Evolutionary conservation across 2,113 vertebrate genomes (phyloP).

Genomic region (Leptodactylus fuscus): DNA sequence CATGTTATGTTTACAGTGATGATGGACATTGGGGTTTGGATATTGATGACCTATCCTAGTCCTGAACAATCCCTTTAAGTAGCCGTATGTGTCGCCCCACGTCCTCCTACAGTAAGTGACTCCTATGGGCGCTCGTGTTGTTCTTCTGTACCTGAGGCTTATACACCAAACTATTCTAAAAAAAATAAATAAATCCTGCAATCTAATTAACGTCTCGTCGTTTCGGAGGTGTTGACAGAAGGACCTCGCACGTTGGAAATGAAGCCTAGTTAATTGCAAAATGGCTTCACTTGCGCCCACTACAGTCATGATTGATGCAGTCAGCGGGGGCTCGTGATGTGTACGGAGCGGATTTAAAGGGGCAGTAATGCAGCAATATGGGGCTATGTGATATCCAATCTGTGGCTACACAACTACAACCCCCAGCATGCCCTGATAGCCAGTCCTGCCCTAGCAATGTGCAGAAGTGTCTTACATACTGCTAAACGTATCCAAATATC

Average conservation of each 20-base stretch:
- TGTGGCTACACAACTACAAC: background rate
- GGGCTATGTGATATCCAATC: background rate
- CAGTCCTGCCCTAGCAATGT: background rate
- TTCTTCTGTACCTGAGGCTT: too few relatives aligned
- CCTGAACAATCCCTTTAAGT: too few relatives aligned
- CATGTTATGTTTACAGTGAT: too few relatives aligned
- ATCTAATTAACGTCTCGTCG: constrained; percentile 13
- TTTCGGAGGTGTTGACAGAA: constrained; percentile 26
- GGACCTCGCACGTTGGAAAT: constrained; percentile 34
- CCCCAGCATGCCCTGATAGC: background rate
- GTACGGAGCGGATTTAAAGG: background rate
- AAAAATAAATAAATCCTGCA: background rate
- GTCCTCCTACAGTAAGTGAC: too few relatives aligned
- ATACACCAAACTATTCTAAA: background rate
- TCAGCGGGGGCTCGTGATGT: too few relatives aligned
- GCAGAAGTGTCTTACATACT: background rate
- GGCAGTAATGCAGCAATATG: background rate
- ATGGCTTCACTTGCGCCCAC: background rate
- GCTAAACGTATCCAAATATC: too few relatives aligned
- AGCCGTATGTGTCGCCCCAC: too few relatives aligned
- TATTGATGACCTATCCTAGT: too few relatives aligned
- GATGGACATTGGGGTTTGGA: too few relatives aligned
- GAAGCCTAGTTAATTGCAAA: constrained; percentile 34
- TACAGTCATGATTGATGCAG: background rate
- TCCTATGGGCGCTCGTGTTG: background rate